Base-by-base conservation (phyloP, 2,797 vertebrate genomes). In the Phoebastria nigripes region DNA sequence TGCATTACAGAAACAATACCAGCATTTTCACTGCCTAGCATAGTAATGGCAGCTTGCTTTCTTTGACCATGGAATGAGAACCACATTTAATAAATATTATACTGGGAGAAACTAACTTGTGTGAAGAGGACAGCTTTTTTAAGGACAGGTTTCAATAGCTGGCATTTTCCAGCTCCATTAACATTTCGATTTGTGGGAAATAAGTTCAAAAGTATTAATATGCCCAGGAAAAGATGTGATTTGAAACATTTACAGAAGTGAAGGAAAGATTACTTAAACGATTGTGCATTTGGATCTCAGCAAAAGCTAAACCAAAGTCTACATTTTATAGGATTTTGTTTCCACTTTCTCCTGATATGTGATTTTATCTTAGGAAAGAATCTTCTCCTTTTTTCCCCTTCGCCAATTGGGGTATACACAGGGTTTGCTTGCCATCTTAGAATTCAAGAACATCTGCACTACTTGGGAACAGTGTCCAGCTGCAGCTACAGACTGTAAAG, bases 221-320 rank as follows among this genome's bases (percentile, higher is more conserved):
- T 42, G 8, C 21, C n/a, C 21, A 69, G n/a, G 21, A 86, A 79
- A 92, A 85, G 3, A 29, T 0, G 1, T 35, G 9, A 56, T 65
- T 74, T 88, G 69, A 63, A 97, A 82, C 29, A 56, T 26, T 82
- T 85, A n/a, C 13, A 66, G 51, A 73, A 90, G 13, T 54, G 59
- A 87, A 89, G 59, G n/a, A 73, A 76, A 84, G 12, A 55, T 80
- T 84, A 37, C 31, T 84, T 89, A 26, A 72, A 89, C 82, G 31
- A 21, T 26, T 44, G 8, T 42, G 14, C 8, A 15, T 72, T 78
- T 47, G 31, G 2, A 37, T 85, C 21, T 82, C 15, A 19, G 13
- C 39, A 77, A 87, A 88, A 90, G 31, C 31, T 54, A 63, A 71
- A 20, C 12, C 2, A 17, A 87, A 89, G 44, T 25, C 39, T 82